A percentile compares a stretch with the other conserved stretches of the same genome.
Evolutionary conservation across 2,888 invertebrate species (phyloP).

Genomic region (Stramonita haemastoma): DNA sequence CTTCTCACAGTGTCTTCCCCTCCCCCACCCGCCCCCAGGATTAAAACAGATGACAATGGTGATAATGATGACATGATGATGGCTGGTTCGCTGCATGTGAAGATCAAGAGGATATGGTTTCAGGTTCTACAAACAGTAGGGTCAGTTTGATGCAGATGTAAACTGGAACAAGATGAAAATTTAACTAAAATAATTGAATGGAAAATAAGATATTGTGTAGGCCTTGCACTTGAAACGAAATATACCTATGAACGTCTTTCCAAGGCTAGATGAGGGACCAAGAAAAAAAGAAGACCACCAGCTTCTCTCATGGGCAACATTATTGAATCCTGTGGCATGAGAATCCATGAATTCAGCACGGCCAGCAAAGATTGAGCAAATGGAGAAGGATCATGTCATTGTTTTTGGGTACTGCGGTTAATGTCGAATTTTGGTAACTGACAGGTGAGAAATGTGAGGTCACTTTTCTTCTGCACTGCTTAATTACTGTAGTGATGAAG

Average conservation of each 20-base stretch:
- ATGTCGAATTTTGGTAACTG: neutral
- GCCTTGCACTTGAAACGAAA: too few species aligned
- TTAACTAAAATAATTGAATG: too few species aligned
- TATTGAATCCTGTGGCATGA: neutral
- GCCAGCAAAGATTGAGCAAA: neutral
- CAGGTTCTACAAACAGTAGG: too few species aligned
- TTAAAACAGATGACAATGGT: too few species aligned
- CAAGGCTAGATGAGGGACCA: neutral
- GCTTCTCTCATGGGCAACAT: neutral
- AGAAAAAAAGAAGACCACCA: neutral
- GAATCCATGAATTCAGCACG: neutral
- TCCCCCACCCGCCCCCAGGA: too few species aligned
- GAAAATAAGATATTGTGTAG: neutral
- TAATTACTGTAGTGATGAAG: neutral
- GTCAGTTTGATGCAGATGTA: too few species aligned
- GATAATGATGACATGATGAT: too few species aligned
- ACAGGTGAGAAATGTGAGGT: neutral
- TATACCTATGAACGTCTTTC: neutral
- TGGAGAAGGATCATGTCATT: neutral
- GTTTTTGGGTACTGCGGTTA: neutral
- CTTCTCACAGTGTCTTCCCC: too few species aligned
- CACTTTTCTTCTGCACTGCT: neutral
- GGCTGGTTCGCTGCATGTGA: too few species aligned
- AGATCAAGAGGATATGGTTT: too few species aligned
- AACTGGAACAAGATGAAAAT: too few species aligned